phyloP scores from a whole-genome alignment of 30 jellyfish, hydroid and myxozoan species.

The Sanderia malayensis region DNA sequence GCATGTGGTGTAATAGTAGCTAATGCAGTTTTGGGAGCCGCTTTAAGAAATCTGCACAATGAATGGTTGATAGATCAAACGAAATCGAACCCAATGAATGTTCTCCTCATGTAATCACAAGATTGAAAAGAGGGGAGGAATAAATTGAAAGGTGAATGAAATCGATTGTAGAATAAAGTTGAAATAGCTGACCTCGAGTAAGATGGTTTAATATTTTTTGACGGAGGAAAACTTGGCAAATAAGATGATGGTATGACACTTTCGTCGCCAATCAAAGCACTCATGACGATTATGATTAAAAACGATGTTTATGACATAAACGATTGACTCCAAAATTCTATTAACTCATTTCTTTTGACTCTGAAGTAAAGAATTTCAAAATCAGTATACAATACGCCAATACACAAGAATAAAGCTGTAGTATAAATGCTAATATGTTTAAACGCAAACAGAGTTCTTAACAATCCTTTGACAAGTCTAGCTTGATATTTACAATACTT shows the following conservation, averaged over 20 bases:
- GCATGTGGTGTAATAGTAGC: constrained; percentile 44
- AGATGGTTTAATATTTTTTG: constrained; percentile 44
- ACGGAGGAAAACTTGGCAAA: constrained; percentile 54
- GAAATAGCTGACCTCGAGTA: constrained; percentile 30
- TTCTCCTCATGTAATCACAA: neutral
- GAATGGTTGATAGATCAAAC: constrained; percentile 1
- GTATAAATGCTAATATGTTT: no score
- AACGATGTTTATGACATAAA: no score
- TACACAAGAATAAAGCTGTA: no score
- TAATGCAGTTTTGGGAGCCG: constrained; percentile 59
- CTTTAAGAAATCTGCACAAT: constrained; percentile 23
- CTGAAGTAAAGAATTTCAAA: no score
- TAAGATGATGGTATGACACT: constrained; percentile 2
- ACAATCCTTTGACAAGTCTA: no score
- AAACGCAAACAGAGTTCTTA: no score
- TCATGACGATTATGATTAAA: no score
- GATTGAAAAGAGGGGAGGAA: neutral
- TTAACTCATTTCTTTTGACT: no score
- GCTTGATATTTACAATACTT: no score
- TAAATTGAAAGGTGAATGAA: neutral
- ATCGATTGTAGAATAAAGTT: neutral
- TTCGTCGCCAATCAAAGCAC: neutral
- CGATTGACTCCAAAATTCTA: no score
- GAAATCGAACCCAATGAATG: neutral
- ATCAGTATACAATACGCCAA: no score